Base-by-base conservation (phyloP, 2,113 vertebrate species). In the Ranitomeya imitator region DNA sequence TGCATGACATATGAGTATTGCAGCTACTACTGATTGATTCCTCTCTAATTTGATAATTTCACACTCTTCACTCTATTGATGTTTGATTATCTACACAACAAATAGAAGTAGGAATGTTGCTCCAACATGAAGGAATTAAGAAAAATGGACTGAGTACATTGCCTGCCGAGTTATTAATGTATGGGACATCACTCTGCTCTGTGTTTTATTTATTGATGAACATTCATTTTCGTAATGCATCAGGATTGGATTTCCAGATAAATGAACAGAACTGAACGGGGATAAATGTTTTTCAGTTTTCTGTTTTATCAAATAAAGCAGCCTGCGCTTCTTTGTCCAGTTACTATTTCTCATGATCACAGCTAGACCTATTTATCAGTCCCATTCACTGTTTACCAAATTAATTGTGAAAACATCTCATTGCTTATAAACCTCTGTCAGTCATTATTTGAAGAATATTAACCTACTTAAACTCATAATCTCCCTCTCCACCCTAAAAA, bases 51-150 rank as follows among this genome's bases (percentile, higher is more conserved):
- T 89, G 51, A 69, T 79, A 63, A 89, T 89, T 89, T 89, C 87
- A 89, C 82, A 89, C 81, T 89, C 23, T 54, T 79, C 79, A 83
- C 69, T 79, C 37, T 89, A 89, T 89, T 65, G 87, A 89, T 89
- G 81, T 89, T 89, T 89, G 73, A 69, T 89, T 89, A 89, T 89
- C 60, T 85, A 26, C 37, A 85, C 59, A 89, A 31, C 82, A 85
- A 16, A 85, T 67, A 78, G 57, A 51, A 19, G 8, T 60, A 37
- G 55, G 71, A 61, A 59, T 37, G 21, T 31, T 76, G 65, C 23
- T 45, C 59, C 14, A 52, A 65, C 65, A 52, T 59, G 23, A 87
- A 81, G 19, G 23, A 67, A 86, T 79, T 55, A 79, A 81, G 78
- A 87, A 71, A 87, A 71, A 87, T 69, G 76, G 10, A 6, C 54